Base-by-base conservation (phyloP, 1,140 invertebrate species). In the Lepidostoma basale region DNA sequence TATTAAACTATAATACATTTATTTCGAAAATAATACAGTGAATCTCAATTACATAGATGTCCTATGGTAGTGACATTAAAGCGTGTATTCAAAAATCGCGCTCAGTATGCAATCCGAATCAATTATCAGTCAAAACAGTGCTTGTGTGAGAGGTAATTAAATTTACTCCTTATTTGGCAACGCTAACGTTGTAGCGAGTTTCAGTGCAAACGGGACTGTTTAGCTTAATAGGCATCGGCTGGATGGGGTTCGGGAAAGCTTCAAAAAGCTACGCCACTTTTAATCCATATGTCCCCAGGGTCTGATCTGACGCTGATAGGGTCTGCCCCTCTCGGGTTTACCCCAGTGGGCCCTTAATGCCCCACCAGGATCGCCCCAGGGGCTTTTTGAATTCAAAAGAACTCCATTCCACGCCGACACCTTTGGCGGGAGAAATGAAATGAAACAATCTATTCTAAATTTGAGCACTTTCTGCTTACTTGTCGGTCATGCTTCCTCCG, bases 391-490 rank as follows among this genome's bases (percentile, higher is more conserved):
- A 69, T 73, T 73, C 72, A 70, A 70, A 73, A 70, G 68, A 69
- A 73, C 72, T 73, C 62, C 68, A 70, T 73, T 73, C 72, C 72
- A 62, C 47, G 47, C 72, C 72, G 72, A 73, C 72, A 73, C 72
- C 72, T 73, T 73, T 59, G 68, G 63, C 71, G 67, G 33, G 59
- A 60, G 58, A 73, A 73, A 73, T 70, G 65, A 73, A 73, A 73
- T 73, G 71, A 73, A 73, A 73, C 71, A 73, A 73, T 73, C 71
- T 73, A 73, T 73, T 70, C 68, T 65, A 70, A 70, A 70, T 70
- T 70, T 60, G 68, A 70, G 49, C 68, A 60, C 62, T 60, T 62
- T 70, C 40, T 49, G 52, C 54, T 62, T 26, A 60, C 68, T 60
- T 65, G 62, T 70, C 60, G 68, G 62, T 70, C 26, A 64, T 64